Percentiles rank a stretch among this genome's conserved stretches.
Evolutionary conservation across 2,113 vertebrate species (phyloP).

Genomic region (Pseudorectes ferrugineus): DNA sequence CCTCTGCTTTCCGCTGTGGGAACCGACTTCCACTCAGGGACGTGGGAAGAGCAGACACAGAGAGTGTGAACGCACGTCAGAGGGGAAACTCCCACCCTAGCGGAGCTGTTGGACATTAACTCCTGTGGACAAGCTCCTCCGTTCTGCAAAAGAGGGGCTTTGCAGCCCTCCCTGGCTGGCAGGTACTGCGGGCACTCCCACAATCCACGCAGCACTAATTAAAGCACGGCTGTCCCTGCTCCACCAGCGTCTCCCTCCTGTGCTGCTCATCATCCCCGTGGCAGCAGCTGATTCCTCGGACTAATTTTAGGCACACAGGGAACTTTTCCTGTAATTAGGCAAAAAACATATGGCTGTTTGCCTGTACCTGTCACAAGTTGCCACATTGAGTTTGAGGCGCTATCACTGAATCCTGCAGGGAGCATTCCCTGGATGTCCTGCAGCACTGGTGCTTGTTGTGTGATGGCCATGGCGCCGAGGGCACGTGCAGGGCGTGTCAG

Average conservation of each 20-base stretch:
- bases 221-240: not conserved
- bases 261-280: not conserved
- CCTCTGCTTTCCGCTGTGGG: not conserved
- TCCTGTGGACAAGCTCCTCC: not conserved
- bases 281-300: not conserved
- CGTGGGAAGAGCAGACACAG: accelerated
- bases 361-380: not conserved
- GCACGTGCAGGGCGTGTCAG: not conserved
- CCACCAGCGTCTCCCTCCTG: not conserved
- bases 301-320: not conserved
- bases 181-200: accelerated
- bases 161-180: not conserved
- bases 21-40: not conserved
- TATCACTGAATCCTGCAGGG: not conserved
- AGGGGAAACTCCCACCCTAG: not conserved
- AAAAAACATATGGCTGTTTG: not conserved
- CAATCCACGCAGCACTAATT: not conserved
- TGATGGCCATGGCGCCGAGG: accelerated
- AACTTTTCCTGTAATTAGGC: not conserved
- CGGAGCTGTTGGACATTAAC: not conserved
- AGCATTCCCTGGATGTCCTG: not conserved
- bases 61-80: not conserved
- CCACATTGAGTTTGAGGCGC: not conserved
- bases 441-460: not conserved
- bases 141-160: not conserved